Evolutionary conservation across 2,888 invertebrate genomes (phyloP).

Genomic region (Fissipunctia ypsillon): DNA sequence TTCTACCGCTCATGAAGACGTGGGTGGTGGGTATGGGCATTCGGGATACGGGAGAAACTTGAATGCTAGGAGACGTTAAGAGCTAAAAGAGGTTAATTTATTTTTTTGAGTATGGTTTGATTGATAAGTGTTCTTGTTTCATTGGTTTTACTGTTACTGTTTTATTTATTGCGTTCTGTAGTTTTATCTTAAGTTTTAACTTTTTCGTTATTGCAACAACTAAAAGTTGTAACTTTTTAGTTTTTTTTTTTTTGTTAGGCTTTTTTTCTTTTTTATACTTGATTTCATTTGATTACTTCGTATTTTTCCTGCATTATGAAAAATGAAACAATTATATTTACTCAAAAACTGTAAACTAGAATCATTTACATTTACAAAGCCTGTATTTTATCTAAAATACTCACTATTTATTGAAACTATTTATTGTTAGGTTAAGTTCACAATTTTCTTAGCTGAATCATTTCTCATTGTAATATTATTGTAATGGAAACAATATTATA

Average conservation of each 20-base stretch:
- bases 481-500: neutral
- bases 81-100: slow-evolving; percentile 7
- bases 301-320: neutral
- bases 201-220: neutral
- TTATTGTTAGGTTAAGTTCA: slow-evolving; percentile 70
- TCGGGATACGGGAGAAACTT: slow-evolving; percentile 89
- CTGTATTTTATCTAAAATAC: slow-evolving; percentile 41
- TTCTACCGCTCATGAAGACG: slow-evolving; percentile 91
- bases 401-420: slow-evolving; percentile 67
- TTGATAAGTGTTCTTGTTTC: slow-evolving; percentile 15
- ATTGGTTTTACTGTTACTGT: slow-evolving; percentile 16
- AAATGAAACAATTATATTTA: slow-evolving; percentile 27
- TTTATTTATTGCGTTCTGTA: neutral
- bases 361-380: slow-evolving; percentile 31
- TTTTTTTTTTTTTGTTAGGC: neutral
- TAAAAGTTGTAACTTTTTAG: neutral
- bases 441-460: slow-evolving; percentile 29
- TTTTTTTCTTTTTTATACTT: slow-evolving; percentile 2
- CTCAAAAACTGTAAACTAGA: slow-evolving; percentile 16
- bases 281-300: neutral
- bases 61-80: slow-evolving; percentile 77
- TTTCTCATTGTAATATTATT: neutral
- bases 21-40: slow-evolving; percentile 87
- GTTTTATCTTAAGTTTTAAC: neutral
- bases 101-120: slow-evolving; percentile 15